These are phyloP conservation scores for Porites evermanni DNA, from an alignment of 92 coral and sea anemone genomes.

Conservation along the genomic window DNA sequence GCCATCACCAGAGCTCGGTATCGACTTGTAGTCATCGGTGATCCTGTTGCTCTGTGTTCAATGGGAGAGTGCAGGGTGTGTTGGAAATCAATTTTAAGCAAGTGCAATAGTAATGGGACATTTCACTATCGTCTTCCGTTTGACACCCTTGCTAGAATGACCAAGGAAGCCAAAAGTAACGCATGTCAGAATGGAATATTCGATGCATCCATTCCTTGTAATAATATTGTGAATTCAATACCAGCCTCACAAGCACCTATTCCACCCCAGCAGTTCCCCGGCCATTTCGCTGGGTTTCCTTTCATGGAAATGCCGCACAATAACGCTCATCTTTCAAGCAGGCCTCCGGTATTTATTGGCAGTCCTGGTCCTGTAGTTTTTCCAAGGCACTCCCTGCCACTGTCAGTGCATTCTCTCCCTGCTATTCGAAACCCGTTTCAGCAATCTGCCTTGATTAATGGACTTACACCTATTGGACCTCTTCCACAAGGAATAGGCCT, in stretches of 20 bases:
- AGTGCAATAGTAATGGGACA: conserved; percentile 88
- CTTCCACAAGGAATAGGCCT: conserved; percentile 10
- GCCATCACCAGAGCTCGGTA: conserved; percentile 97
- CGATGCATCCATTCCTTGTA: not conserved
- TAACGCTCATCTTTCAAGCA: not conserved
- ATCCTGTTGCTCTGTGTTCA: conserved; percentile 93
- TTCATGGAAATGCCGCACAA: not conserved
- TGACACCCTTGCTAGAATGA: conserved; percentile 68
- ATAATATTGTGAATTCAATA: not conserved
- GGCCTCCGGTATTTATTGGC: not conserved
- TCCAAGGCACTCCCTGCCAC: conserved; percentile 11
- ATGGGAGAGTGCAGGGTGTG: conserved; percentile 89
- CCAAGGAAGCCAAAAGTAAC: conserved; percentile 25
- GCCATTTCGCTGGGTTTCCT: not conserved
- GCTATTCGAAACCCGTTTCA: conserved; percentile 1
- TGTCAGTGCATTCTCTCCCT: conserved; percentile 12
- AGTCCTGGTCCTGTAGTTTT: not conserved
- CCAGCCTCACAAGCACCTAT: not conserved
- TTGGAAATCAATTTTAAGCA: conserved; percentile 89
- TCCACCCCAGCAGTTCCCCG: not conserved
- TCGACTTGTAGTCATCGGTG: conserved; percentile 86
- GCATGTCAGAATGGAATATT: not conserved
- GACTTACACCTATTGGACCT: not conserved
- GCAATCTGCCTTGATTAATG: conserved; percentile 7
- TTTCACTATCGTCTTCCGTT: conserved; percentile 94